Evolutionary conservation across 2,797 vertebrate species (phyloP).

Genomic region (Neoniphon sammara): DNA sequence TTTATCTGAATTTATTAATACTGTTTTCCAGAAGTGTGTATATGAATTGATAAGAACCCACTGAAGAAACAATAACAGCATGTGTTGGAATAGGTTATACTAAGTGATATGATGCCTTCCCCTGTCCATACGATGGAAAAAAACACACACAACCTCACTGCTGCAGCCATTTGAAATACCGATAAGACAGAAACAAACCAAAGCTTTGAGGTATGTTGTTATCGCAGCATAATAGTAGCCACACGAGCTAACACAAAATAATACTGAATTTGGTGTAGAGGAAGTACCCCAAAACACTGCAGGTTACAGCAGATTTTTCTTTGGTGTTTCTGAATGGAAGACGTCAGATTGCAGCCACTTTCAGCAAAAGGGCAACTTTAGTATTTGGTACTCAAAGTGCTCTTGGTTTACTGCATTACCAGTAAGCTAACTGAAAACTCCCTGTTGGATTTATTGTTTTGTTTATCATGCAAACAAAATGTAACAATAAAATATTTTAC

Average conservation of each 20-base stretch:
- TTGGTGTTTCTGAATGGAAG: conserved; percentile 39
- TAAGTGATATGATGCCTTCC: conserved; percentile 16
- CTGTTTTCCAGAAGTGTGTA: conserved; percentile 52
- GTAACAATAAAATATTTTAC: conserved; percentile 62
- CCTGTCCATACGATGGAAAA: conserved; percentile 29
- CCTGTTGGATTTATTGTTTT: conserved; percentile 21
- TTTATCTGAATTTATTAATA: conserved; percentile 66
- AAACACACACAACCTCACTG: conserved; percentile 26
- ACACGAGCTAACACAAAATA: conserved; percentile 49
- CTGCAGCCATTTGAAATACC: conserved; percentile 7
- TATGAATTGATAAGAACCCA: conserved; percentile 25
- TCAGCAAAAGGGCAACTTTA: conserved; percentile 22
- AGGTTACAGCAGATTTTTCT: conserved; percentile 33
- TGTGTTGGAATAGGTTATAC: conserved; percentile 20
- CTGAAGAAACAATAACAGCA: conserved; percentile 30
- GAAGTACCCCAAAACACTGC: conserved; percentile 20
- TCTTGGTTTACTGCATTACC: conserved; percentile 26
- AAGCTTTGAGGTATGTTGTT: conserved; percentile 41
- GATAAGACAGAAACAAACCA: conserved; percentile 32
- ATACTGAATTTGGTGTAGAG: conserved; percentile 64
- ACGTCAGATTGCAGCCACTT: conserved; percentile 14
- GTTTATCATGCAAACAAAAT: conserved; percentile 32
- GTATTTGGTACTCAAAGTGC: conserved; percentile 23
- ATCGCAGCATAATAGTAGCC: conserved; percentile 24
- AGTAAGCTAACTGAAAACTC: conserved; percentile 26